A percentile compares a stretch with the other conserved stretches of the same genome.
Evolutionary conservation across 2,113 vertebrate species (phyloP).

Genomic region (Scalopus aquaticus): DNA sequence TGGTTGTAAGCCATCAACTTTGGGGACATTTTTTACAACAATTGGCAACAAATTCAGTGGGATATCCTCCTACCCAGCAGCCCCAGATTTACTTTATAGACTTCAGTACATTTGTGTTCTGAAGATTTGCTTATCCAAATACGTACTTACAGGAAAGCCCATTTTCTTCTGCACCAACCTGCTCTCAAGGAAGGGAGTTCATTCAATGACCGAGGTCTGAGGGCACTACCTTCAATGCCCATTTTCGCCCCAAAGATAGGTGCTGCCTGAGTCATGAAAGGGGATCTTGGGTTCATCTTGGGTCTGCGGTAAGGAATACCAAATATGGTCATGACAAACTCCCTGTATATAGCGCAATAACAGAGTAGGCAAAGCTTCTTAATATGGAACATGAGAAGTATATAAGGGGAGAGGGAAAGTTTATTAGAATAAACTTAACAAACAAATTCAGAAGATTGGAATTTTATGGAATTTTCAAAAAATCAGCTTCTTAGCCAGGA

Average conservation of each 20-base stretch:
- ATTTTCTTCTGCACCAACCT: neutral
- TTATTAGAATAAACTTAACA: neutral
- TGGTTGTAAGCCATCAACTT: neutral
- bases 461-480: neutral
- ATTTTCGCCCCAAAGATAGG: neutral
- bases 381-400: too few species aligned
- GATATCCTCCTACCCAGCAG: neutral
- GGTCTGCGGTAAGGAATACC: neutral
- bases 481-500: neutral
- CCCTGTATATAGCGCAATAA: neutral
- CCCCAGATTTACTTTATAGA: neutral
- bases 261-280: neutral
- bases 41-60: too few species aligned
- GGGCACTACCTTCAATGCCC: neutral
- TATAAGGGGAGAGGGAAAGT: accelerated
- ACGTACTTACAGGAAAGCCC: too few species aligned
- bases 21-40: neutral
- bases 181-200: neutral
- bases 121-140: neutral
- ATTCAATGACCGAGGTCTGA: neutral
- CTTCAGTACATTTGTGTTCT: neutral
- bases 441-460: neutral
- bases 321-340: neutral
- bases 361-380: neutral
- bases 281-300: neutral